Conservation (phyloP, 2,113 vertebrate species). For the Heterotilapia buettikoferi region DNA sequence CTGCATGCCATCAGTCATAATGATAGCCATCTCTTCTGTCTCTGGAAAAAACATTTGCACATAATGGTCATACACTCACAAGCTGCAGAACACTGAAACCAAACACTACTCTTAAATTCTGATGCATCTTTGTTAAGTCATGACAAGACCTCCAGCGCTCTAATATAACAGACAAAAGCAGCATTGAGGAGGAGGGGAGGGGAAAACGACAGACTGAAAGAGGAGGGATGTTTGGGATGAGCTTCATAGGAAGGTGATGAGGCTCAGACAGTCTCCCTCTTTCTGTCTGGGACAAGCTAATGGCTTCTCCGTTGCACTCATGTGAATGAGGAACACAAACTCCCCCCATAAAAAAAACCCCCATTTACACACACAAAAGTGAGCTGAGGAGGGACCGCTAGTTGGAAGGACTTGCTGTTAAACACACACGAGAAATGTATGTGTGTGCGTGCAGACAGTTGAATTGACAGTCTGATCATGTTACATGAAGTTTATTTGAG, state of each 20-base stretch:
- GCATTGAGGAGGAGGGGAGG: conserved; percentile 25
- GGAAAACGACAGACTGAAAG: neutral
- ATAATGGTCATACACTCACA: neutral
- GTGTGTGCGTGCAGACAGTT: neutral
- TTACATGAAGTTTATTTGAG: conserved; percentile 6
- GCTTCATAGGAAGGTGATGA: conserved; percentile 46
- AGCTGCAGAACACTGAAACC: neutral
- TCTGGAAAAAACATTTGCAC: neutral
- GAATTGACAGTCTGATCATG: conserved; percentile 10
- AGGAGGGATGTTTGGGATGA: conserved; percentile 31
- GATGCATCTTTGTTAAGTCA: conserved; percentile 3
- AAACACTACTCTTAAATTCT: conserved; percentile 18
- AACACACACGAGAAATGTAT: neutral
- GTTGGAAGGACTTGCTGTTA: conserved; percentile 3
- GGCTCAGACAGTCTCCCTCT: conserved; percentile 33
- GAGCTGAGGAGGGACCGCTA: neutral
- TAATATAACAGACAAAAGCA: conserved; percentile 42
- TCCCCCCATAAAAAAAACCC: neutral
- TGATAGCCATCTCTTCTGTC: neutral
- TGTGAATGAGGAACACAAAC: conserved; percentile 29
- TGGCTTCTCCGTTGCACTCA: conserved; percentile 38
- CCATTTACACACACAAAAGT: neutral
- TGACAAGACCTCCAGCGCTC: neutral
- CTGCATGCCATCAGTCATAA: neutral
- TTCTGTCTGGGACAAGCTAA: conserved; percentile 47